Conservation (phyloP, 2,888 invertebrate genomes). For the Caenorhabditis auriculariae region DNA sequence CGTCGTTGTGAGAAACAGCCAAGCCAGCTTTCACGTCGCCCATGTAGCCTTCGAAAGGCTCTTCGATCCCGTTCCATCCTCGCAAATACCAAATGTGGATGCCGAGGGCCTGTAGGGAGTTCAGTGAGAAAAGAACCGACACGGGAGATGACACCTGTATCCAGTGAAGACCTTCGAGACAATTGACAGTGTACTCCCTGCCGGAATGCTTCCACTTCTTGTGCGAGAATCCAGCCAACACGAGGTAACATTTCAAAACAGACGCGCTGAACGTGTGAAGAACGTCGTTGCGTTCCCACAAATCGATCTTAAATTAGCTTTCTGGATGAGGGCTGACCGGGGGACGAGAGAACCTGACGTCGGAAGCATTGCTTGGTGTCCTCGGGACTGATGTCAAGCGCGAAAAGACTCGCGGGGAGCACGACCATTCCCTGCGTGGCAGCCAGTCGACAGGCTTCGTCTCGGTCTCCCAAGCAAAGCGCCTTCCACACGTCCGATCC, state of each 20-base stretch:
- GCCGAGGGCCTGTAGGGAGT: constrained; percentile 20
- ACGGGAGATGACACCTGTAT: constrained; percentile 16
- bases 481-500: not conserved
- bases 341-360: not conserved
- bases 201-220: constrained; percentile 15
- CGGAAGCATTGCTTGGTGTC: not conserved
- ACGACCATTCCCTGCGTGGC: not conserved
- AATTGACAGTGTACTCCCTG: constrained; percentile 22
- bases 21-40: constrained; percentile 18
- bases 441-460: not conserved
- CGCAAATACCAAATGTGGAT: constrained; percentile 37
- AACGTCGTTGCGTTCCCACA: constrained; percentile 20
- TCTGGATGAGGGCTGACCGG: not conserved
- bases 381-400: not conserved
- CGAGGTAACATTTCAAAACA: constrained; percentile 34
- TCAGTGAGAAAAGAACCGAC: not conserved
- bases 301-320: constrained; percentile 14
- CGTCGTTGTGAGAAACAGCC: constrained; percentile 18
- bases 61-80: constrained; percentile 27
- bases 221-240: constrained; percentile 32
- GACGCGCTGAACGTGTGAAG: constrained; percentile 19
- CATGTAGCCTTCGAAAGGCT: constrained; percentile 18
- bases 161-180: constrained; percentile 40
- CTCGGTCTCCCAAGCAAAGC: not conserved
- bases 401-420: not conserved